Base-by-base conservation (phyloP, 2,113 vertebrate genomes). In the Nyctibius bracteatus region DNA sequence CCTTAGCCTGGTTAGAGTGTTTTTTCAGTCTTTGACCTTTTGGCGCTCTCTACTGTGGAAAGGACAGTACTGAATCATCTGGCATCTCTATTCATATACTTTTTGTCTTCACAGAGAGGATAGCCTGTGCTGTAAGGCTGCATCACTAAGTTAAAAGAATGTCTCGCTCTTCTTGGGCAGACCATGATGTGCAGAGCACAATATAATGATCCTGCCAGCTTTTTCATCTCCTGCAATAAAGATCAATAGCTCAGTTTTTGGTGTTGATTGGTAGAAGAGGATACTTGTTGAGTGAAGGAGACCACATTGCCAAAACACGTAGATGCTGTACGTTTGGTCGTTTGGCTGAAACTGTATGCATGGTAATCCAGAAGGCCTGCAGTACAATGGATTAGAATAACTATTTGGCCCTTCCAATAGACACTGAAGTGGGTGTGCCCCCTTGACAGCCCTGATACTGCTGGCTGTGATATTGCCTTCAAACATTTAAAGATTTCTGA, bases 101-200 rank as follows among this genome's bases (percentile, higher is more conserved):
- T 51, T 31, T 49, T 59, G 20, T 9, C 17, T 51, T 49, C 5
- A n/a, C 12, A 21, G 43, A 21, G 30, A 65, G 18, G 14, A 39
- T 24, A 13, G 14, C 25, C 19, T 3, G 15, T 49, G 22, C 41
- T 55, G 10, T 35, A 35, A 41, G 47, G 35, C n/a, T 63, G 49
- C 35, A 81, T 35, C 21, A 27, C 49, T 35, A 12, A 44, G 33
- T 33, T 18, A 70, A 39, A 70, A 77, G 30, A 37, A 11, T 25
- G 51, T 10, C 46, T 21, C 0, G 5, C 25, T 78, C 8, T 28
- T 66, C 43, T 52, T 37, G 33, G 0, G 0, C 22, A 17, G 58
- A 17, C 25, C 8, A 6, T 47, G 28, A 24, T 49, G 43, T 57
- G 31, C 20, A 41, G 49, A 63, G 24, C 16, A 57, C 41, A 30